These are phyloP conservation scores for Pomatorhinus ruficollis DNA, from an alignment of 2,113 vertebrate species.

Conservation along the genomic window DNA sequence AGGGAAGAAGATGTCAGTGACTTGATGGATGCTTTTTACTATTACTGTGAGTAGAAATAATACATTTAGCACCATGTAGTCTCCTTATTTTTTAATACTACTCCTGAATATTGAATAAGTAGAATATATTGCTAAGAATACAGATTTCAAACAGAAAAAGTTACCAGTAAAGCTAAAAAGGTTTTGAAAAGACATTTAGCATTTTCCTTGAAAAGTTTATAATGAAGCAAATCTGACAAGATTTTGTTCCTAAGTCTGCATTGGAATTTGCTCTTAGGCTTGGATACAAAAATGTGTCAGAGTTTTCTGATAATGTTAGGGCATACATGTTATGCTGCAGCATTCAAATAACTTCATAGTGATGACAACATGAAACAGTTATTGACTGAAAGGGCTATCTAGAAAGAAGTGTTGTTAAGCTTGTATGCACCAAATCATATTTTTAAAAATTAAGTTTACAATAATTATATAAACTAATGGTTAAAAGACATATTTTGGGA, in stretches of 20 bases:
- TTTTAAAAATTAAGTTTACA: background rate
- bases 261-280: background rate
- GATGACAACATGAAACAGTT: background rate
- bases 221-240: background rate
- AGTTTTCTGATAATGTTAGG: background rate
- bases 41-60: background rate
- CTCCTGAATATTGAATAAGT: background rate
- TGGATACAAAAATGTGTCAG: background rate
- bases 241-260: background rate
- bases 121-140: background rate
- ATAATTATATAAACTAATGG: background rate
- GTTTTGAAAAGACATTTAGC: background rate
- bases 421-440: background rate
- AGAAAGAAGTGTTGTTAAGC: background rate
- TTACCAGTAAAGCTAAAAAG: background rate
- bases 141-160: background rate
- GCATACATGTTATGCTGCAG: background rate
- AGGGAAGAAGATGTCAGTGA: slow-evolving; percentile 23
- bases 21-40: slow-evolving; percentile 21
- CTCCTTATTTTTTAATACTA: background rate
- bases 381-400: background rate
- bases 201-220: background rate
- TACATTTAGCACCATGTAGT: background rate
- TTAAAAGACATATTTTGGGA: background rate
- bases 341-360: background rate